Evolutionary conservation across 2,888 invertebrate genomes (phyloP).

Genomic region (Andrena trimmerana): DNA sequence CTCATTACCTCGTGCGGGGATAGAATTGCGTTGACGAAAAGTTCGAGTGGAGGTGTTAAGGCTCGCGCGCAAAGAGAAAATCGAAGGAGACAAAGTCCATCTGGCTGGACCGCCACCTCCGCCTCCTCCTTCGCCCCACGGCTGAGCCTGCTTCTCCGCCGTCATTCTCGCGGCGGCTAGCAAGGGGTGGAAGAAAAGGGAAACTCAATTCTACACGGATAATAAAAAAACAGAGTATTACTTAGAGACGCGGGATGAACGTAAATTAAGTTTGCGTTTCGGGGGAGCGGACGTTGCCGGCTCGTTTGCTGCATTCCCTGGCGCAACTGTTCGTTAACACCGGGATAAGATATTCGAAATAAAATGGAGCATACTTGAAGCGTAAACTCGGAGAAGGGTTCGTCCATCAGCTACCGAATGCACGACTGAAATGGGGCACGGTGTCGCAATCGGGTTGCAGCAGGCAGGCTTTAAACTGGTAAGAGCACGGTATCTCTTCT

Average conservation of each 20-base stretch:
- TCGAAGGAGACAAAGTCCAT: slow-evolving; percentile 75
- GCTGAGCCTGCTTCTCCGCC: slow-evolving; percentile 1
- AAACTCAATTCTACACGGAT: slow-evolving; percentile 74
- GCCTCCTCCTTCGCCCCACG: background rate
- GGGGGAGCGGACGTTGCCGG: slow-evolving; percentile 28
- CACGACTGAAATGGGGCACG: slow-evolving; percentile 5
- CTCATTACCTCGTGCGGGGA: slow-evolving; percentile 78
- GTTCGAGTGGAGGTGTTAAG: slow-evolving; percentile 73
- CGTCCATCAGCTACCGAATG: background rate
- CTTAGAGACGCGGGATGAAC: slow-evolving; percentile 58
- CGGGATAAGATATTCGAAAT: background rate
- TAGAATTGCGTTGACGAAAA: slow-evolving; percentile 78
- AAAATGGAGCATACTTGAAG: too few species aligned
- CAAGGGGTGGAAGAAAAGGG: slow-evolving; percentile 39
- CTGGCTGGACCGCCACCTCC: slow-evolving; percentile 46
- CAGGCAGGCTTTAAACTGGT: background rate
- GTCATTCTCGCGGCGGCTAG: background rate
- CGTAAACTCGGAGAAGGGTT: slow-evolving; percentile 21
- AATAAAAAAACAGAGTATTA: slow-evolving; percentile 71
- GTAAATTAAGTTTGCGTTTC: slow-evolving; percentile 62
- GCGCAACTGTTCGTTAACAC: slow-evolving; percentile 34
- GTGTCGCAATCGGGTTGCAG: slow-evolving; percentile 8
- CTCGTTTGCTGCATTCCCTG: slow-evolving; percentile 54
- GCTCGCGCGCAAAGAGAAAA: slow-evolving; percentile 70
- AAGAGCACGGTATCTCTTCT: background rate